Percentiles rank a stretch among this genome's conserved stretches.
phyloP scores from a whole-genome alignment of 2,113 vertebrate genomes.

The Microcebus ravelobensis region DNA sequence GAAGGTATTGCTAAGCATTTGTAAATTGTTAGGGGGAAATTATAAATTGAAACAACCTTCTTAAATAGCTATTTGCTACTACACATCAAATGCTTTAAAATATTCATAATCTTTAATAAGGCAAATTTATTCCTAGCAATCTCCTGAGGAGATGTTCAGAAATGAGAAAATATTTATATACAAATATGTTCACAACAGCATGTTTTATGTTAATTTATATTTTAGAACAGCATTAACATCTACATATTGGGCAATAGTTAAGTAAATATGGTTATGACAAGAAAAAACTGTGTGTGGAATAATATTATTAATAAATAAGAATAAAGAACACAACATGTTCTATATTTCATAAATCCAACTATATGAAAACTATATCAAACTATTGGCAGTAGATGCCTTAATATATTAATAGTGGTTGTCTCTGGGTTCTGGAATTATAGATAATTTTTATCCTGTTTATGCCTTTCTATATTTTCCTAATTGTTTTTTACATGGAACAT shows the following conservation, averaged over 20 bases:
- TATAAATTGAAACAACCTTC: not conserved
- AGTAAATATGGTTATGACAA: not conserved
- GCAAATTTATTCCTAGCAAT: constrained; percentile 33
- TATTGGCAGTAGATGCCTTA: not conserved
- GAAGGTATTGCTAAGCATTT: not conserved
- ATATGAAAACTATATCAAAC: not conserved
- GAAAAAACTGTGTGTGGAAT: not conserved
- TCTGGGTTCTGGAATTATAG: not conserved
- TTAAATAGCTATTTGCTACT: not conserved
- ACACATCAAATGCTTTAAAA: not conserved
- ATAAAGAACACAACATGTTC: not conserved
- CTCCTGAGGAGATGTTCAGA: not conserved
- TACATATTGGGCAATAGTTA: not conserved
- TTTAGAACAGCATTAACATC: not conserved
- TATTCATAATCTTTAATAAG: constrained; percentile 27
- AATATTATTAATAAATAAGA: not conserved
- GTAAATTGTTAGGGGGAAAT: not conserved
- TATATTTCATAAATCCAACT: not conserved
- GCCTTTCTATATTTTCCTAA: not conserved
- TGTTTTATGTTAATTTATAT: constrained; percentile 15
- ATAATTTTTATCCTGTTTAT: not conserved
- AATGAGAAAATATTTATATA: not conserved
- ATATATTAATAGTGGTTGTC: not conserved
- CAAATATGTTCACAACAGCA: not conserved
- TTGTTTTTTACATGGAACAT: not conserved